Evolutionary conservation across 2,888 invertebrate species (phyloP), one percentile per base, ranked within the genome.

Genomic region (Pyrrhosoma nymphula): DNA sequence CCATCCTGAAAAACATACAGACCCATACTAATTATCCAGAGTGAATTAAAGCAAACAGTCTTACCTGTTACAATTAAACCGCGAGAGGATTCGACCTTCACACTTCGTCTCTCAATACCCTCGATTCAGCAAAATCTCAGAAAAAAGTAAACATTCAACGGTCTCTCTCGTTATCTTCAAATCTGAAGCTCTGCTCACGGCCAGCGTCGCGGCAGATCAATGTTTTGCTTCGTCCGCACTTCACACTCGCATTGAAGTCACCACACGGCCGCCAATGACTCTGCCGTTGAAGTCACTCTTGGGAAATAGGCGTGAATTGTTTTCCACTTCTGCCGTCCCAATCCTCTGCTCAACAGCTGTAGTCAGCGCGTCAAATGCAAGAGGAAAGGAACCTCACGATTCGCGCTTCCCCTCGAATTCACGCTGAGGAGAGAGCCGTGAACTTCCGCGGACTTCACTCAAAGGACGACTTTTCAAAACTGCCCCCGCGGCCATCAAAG

Each of bases 171-270:
- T 69, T 26, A 69, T 69, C 23, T 26, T 26, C 69, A 16, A 26
- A 69, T 26, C 69, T 69, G 69, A 23, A 69, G 69, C 26, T 26
- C 10, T 20, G 26, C 10, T 12, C 26, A 10, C 69, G n/a, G 8
- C 23, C 10, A 16, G 60, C 10, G 60, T 60, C 16, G 12, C 60
- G 20, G 20, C 2, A 14, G 60, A 10, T 60, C 6, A 20, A 60
- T 20, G 60, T 60, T 60, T 20, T n/a, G 69, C 69, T 69, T n/a
- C n/a, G n/a, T 69, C 26, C 69, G 26, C n/a, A 69, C 82, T 35
- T 30, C 82, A 35, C 82, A 82, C 35, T 35, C 82, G 82, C 82
- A 82, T 82, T 82, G 82, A 82, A 82, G 30, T 82, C 82, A 35
- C 82, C 18, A 14, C 23, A 6, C 35, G 35, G 30, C 12, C 16